Percentiles rank a stretch among this genome's conserved stretches.
These are phyloP conservation scores for Chymomyza amoena DNA, from an alignment of 2,888 invertebrate genomes.

Conservation along the genomic window DNA sequence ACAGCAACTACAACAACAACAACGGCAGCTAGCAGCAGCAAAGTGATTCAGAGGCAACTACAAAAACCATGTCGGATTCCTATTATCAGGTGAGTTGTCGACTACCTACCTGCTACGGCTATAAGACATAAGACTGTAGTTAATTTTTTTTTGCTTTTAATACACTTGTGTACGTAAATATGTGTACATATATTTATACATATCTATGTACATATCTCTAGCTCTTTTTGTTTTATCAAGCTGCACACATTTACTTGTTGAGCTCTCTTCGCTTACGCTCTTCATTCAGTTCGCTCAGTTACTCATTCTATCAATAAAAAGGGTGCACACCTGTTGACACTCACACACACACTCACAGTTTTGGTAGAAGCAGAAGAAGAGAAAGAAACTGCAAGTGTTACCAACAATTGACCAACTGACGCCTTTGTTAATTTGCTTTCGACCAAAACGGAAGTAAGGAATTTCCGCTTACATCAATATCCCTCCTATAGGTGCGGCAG, in stretches of 20 bases:
- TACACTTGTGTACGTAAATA: background rate
- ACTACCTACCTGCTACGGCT: slow-evolving; percentile 15
- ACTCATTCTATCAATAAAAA: background rate
- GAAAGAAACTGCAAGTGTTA: background rate
- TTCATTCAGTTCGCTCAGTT: background rate
- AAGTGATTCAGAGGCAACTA: slow-evolving; percentile 37
- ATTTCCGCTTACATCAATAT: slow-evolving; percentile 44
- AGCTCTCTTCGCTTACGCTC: background rate
- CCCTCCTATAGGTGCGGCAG: background rate
- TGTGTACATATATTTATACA: background rate
- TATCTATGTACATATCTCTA: background rate
- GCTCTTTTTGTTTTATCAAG: background rate
- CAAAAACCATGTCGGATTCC: slow-evolving; percentile 78
- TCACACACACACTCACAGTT: slow-evolving; percentile 6
- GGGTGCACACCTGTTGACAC: slow-evolving; percentile 44
- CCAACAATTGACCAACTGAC: background rate
- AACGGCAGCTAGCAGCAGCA: slow-evolving; percentile 18
- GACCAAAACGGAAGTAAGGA: slow-evolving; percentile 34
- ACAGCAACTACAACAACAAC: slow-evolving; percentile 27
- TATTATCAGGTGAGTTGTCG: slow-evolving; percentile 77
- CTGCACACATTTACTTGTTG: background rate
- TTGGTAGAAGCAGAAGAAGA: too few species aligned
- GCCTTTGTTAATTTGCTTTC: slow-evolving; percentile 17
- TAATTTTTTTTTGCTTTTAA: background rate
- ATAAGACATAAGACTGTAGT: background rate